Evolutionary conservation across 2,888 invertebrate genomes (phyloP), one percentile per base, ranked within the genome.

Genomic region (Epicampocera succincta): DNA sequence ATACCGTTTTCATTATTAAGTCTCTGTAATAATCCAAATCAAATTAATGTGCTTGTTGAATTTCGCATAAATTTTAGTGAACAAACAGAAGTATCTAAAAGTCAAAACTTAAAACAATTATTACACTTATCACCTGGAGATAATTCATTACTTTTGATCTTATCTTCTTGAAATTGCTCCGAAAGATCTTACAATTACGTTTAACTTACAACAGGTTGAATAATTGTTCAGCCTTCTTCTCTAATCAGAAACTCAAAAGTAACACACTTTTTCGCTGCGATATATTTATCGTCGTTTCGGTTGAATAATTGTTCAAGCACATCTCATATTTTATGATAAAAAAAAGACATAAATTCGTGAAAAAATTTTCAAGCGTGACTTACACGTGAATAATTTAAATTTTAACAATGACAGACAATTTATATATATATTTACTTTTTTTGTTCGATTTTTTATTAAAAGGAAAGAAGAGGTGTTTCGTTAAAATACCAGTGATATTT

Each of bases 351-450:
- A 42, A 11, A 58, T 40, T 40, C 13, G 12, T 15, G 21, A 40
- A 25, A 52, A 4, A 56, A 21, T 25, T 60, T 61, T n/a, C n/a
- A 46, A 61, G 52, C 40, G 60, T 61, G 54, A 68, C 60, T 11
- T 44, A 52, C 63, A 80, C 71, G 80, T 80, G 75, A 65, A 66
- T 80, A 80, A 65, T 63, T 80, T 56, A 38, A 44, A 54, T 33
- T 54, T 63, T 48, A 61, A 58, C 54, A 48, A 48, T 25, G 38
- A 29, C 40, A 29, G 25, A 38, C 9, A 54, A 25, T 46, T 66
- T 42, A 33, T 25, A 33, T 33, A 50, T 48, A 12, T 68, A 6
- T 52, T 8, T 68, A 17, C 19, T 25, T n/a, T 25, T 54, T 42
- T 15, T 11, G 12, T 0, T 38, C n/a, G 17, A 40, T 38, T 60